Percentiles rank a stretch among this genome's conserved stretches.
Conservation (phyloP, 1,140 invertebrate species). For the Gryllus bimaculatus region DNA sequence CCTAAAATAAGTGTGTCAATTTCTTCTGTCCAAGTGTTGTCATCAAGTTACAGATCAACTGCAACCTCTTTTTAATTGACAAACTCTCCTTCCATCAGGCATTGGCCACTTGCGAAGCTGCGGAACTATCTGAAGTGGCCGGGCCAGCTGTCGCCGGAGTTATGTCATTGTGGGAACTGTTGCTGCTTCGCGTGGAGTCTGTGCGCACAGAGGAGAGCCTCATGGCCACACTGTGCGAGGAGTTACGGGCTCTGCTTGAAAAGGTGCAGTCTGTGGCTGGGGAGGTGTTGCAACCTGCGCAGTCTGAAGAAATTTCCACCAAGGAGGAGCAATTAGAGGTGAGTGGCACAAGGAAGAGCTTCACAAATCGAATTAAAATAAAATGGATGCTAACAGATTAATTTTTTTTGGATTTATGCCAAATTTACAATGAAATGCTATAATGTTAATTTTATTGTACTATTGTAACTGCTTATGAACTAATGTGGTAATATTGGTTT, state of each 20-base stretch:
- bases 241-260: conserved; percentile 32
- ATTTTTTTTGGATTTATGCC: too few species aligned
- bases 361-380: too few species aligned
- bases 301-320: not conserved
- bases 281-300: conserved; percentile 25
- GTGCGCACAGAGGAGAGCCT: conserved; percentile 24
- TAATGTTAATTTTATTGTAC: too few species aligned
- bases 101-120: conserved; percentile 30
- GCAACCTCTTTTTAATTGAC: not conserved
- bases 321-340: conserved; percentile 14
- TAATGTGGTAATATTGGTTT: too few species aligned
- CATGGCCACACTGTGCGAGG: conserved; percentile 25
- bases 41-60: not conserved
- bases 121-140: conserved; percentile 39
- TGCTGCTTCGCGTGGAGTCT: conserved; percentile 36
- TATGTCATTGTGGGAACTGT: conserved; percentile 38
- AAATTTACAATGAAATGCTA: too few species aligned
- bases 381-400: too few species aligned
- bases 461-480: too few species aligned
- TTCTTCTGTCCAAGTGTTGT: too few species aligned
- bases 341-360: not conserved
- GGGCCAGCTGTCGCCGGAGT: conserved; percentile 35
- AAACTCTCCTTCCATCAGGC: conserved; percentile 17
- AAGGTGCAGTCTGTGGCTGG: conserved; percentile 29
- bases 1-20: too few species aligned